Base-by-base conservation (phyloP, 2,888 invertebrate genomes). In the Agrochola lychnidis region DNA sequence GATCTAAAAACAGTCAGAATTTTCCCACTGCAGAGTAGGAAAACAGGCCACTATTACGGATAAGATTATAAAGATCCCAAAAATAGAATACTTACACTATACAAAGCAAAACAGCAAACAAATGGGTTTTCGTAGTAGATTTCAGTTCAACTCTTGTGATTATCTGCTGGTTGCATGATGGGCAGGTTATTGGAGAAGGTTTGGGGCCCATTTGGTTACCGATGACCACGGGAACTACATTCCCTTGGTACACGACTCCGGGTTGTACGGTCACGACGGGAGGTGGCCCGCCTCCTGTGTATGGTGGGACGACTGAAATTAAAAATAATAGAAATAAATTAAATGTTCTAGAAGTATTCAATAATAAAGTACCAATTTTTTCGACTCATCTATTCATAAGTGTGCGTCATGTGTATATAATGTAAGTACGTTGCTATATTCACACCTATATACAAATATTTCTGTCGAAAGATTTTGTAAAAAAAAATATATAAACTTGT, bases 71-170 rank as follows among this genome's bases (percentile, higher is more conserved):
- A 56, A n/a, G 7, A 48, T 51, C 4, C 25, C 25, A 36, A 36
- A 66, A 48, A 19, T n/a, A 19, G n/a, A n/a, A 71, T 73, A 70
- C 71, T 70, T n/a, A 56, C 42, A 70, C 73, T 40, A 95, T 25
- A 85, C 97, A 97, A 19, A 97, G 90, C 0, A 97, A 70, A 10
- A 95, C 78, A 10, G 97, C 97, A 80, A 97, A 94, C 16, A 97
- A 87, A 90, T 97, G 97, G 1, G 97, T 97, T 73, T 94, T 95
- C 16, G 95, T 94, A 0, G 96, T 94, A 9, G 97, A 89, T 76
- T 91, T 95, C 62, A 87, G 89, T 82, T 93, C 92, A 53, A 97
- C 89, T 45, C 94, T 93, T 0, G 97, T 97, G 19, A 95, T 89
- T 2, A 97, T 93, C 36, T 93, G 94, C 9, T 91, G 90, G 36